Evolutionary conservation across 2,113 vertebrate species (phyloP).

Genomic region (Alligator sinensis): DNA sequence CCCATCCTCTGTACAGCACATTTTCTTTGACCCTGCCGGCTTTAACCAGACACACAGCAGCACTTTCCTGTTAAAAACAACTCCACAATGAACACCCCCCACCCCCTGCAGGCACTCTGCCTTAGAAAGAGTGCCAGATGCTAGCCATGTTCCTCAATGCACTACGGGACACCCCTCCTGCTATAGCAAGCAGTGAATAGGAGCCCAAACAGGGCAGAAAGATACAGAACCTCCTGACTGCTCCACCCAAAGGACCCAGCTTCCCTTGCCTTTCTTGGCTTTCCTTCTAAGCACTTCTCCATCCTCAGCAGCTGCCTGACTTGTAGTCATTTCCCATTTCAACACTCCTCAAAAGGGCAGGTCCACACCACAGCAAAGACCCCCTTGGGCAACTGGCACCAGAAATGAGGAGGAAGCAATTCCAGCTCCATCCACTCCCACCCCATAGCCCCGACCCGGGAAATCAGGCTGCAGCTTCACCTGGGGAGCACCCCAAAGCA

Average conservation of each 20-base stretch:
- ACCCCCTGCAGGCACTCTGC: no score
- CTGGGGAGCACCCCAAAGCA: no score
- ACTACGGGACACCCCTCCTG: no score
- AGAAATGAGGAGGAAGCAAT: background rate
- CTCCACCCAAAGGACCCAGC: background rate
- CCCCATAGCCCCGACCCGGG: no score
- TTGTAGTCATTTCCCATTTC: background rate
- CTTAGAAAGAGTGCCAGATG: no score
- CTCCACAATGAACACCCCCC: background rate
- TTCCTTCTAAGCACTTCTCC: background rate
- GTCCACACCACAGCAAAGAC: no score
- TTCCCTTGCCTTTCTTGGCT: background rate
- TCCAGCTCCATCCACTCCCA: background rate
- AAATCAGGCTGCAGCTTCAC: no score
- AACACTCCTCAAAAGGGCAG: background rate
- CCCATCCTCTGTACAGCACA: no score
- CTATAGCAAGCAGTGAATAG: background rate
- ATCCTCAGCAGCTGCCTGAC: background rate
- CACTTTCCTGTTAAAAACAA: background rate
- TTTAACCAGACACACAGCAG: no score
- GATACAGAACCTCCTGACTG: background rate
- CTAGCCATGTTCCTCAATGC: no score
- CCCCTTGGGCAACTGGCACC: background rate
- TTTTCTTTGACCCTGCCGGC: no score
- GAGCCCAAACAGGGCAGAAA: background rate